Evolutionary conservation across 1,140 invertebrate species (phyloP).

Genomic region (Macrobrachium nipponense): DNA sequence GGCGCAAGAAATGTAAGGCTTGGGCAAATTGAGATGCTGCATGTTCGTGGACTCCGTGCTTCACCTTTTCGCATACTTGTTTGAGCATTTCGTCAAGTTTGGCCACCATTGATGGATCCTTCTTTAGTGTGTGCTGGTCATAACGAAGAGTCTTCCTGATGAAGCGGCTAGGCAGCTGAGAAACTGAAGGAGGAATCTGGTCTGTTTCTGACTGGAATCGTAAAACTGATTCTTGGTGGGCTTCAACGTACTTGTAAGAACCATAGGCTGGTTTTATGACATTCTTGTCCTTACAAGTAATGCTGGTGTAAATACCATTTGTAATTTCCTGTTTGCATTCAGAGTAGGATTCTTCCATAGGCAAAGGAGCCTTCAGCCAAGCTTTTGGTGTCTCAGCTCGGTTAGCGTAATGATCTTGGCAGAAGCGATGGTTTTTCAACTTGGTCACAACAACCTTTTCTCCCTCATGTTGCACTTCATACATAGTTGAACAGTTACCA

Average conservation of each 20-base stretch:
- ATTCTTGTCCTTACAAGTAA: slow-evolving; percentile 33
- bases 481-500: slow-evolving; percentile 33
- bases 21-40: not conserved
- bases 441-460: slow-evolving; percentile 22
- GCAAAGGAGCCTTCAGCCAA: too few species aligned
- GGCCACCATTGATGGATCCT: slow-evolving; percentile 1
- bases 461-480: slow-evolving; percentile 27
- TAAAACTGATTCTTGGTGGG: slow-evolving; percentile 24
- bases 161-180: not conserved
- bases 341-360: too few species aligned
- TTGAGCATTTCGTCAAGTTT: not conserved
- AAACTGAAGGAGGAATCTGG: not conserved
- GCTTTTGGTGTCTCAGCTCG: too few species aligned
- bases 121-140: not conserved
- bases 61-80: not conserved
- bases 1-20: not conserved
- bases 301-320: slow-evolving; percentile 23
- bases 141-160: not conserved
- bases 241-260: slow-evolving; percentile 16
- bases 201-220: slow-evolving; percentile 20
- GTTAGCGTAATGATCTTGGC: not conserved
- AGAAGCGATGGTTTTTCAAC: slow-evolving; percentile 39
- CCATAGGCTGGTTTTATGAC: slow-evolving; percentile 24
- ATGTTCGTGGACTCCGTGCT: not conserved
- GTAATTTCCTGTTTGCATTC: slow-evolving; percentile 18